Base-by-base conservation (phyloP, 2,888 invertebrate genomes). In the Meteorus cinctellus region DNA sequence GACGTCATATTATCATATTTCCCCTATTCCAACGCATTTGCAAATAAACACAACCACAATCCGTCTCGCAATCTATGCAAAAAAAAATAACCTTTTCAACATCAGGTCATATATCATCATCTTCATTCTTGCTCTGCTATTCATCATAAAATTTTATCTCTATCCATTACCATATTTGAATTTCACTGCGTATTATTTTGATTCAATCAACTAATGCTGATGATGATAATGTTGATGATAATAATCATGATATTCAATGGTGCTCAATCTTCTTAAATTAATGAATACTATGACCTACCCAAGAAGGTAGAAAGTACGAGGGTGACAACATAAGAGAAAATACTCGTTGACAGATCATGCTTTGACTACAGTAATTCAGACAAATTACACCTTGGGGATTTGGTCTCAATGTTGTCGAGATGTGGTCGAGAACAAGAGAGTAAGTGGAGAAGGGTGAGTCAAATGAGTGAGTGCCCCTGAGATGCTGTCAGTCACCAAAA, bases 321-420 rank as follows among this genome's bases (percentile, higher is more conserved):
- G 29, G 51, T 19, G 29, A 27, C 14, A 62, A 48, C 34, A n/a
- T 14, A 41, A n/a, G 51, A 14, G 51, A 51, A 19, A 29, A 75
- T 19, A 8, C 63, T 65, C 65, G 67, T 51, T 72, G 59, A 67
- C 59, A 70, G 36, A 60, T 63, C 36, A 63, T 36, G 65, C 69
- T 66, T 67, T 74, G 77, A 79, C 78, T 76, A 76, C 76, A 76
- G 84, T 88, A 87, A 88, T 88, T 86, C 85, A 86, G 86, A 88
- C 85, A 86, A 85, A 88, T 88, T 87, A 85, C 85, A 83, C 88
- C 84, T 83, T 63, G 66, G 85, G 84, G 84, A 72, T 70, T 72
- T 45, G 59, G n/a, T 19, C 65, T 31, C 70, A 51, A 34, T 24
- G 14, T 45, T 63, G 41, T 67, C 67, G 67, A 51, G 51, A 34